These are phyloP conservation scores for Squalus acanthias DNA, from an alignment of 2,797 vertebrate genomes.

Conservation along the genomic window DNA sequence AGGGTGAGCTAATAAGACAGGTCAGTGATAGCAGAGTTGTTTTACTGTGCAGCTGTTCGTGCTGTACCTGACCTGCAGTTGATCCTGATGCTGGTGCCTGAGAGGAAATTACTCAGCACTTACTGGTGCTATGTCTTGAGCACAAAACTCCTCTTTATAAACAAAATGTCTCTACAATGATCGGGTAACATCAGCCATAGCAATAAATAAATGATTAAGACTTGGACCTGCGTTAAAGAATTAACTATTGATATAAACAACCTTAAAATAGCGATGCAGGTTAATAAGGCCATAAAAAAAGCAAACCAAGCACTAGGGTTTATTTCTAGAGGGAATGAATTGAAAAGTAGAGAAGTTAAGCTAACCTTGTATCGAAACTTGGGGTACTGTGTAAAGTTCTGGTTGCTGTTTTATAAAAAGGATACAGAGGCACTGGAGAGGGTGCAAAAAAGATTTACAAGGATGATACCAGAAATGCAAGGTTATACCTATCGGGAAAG, in stretches of 20 bases:
- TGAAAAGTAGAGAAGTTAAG: too few relatives aligned
- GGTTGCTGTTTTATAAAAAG: too few relatives aligned
- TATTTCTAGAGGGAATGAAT: too few relatives aligned
- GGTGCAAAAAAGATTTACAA: too few relatives aligned
- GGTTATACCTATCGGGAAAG: too few relatives aligned
- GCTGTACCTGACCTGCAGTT: background rate
- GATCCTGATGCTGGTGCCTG: background rate
- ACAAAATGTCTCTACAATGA: background rate
- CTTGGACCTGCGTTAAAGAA: background rate
- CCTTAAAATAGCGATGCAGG: background rate
- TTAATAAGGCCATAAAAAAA: too few relatives aligned
- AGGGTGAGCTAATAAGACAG: background rate
- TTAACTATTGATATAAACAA: background rate
- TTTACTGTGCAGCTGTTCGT: background rate
- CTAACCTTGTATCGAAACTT: too few relatives aligned
- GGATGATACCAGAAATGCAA: too few relatives aligned
- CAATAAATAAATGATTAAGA: background rate
- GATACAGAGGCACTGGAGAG: too few relatives aligned
- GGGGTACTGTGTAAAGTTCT: too few relatives aligned
- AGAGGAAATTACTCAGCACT: background rate
- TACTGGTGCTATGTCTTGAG: background rate
- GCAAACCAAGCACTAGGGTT: too few relatives aligned
- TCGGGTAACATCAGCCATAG: background rate
- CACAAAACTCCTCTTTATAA: background rate
- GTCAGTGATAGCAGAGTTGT: background rate